Percentiles rank a stretch among this genome's conserved stretches.
These are phyloP conservation scores for Micromys minutus DNA, from an alignment of 2,113 vertebrate species.

Conservation along the genomic window DNA sequence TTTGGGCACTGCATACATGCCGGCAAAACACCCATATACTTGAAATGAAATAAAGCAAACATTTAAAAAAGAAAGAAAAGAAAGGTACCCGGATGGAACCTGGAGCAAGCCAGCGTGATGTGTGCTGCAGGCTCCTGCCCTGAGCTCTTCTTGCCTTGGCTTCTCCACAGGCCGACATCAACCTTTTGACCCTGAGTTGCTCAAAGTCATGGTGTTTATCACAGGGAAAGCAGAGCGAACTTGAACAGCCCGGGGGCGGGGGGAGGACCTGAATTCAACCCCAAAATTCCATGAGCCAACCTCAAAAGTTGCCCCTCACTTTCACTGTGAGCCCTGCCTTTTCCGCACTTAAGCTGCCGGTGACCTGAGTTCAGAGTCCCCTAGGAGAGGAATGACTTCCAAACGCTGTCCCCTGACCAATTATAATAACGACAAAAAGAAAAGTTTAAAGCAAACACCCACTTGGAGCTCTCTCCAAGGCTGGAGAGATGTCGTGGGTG, in stretches of 20 bases:
- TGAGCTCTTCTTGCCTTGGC: not conserved
- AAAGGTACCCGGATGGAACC: not conserved
- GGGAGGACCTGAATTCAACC: not conserved
- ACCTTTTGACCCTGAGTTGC: not conserved
- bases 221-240: not conserved
- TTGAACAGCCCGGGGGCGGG: rapidly evolving
- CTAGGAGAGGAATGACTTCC: not conserved
- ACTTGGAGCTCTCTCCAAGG: too few species aligned
- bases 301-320: not conserved
- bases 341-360: too few species aligned
- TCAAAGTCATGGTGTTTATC: not conserved
- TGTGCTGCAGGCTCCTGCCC: not conserved
- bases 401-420: not conserved
- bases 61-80: not conserved
- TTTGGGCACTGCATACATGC: not conserved
- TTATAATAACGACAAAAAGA: not conserved
- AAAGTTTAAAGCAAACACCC: not conserved
- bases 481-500: too few species aligned
- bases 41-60: not conserved
- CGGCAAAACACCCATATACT: not conserved
- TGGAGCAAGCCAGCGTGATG: too few species aligned
- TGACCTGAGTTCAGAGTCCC: not conserved
- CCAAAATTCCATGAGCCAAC: not conserved
- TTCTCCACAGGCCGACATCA: not conserved
- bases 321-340: too few species aligned